Conservation (phyloP, 2,888 invertebrate genomes). For the Drosophila helvetica region DNA sequence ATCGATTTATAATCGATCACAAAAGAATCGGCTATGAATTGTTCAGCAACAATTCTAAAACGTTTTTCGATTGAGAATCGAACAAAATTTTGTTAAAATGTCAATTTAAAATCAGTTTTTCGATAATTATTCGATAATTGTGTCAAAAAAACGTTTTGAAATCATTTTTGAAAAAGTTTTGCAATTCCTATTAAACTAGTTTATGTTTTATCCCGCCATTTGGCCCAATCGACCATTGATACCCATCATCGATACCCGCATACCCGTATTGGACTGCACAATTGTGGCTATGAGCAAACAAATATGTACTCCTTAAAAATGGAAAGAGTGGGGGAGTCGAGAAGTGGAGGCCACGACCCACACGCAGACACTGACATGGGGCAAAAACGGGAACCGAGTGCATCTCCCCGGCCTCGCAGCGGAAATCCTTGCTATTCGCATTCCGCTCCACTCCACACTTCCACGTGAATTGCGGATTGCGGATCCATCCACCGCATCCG, state of each 20-base stretch:
- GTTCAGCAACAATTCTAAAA: no score
- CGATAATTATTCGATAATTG: no score
- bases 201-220: no score
- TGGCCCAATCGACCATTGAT: not conserved
- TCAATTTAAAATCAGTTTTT: no score
- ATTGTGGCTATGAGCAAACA: not conserved
- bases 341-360: no score
- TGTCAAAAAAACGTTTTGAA: no score
- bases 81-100: no score
- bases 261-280: not conserved
- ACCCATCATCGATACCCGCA: not conserved
- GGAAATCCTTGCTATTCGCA: conserved; percentile 19
- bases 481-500: not conserved
- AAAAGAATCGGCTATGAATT: no score
- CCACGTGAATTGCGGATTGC: conserved; percentile 1
- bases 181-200: no score
- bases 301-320: not conserved
- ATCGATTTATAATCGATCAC: no score
- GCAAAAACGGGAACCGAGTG: not conserved
- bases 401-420: conserved; percentile 1
- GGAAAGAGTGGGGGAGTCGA: not conserved
- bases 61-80: no score
- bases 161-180: no score
- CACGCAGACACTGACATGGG: not conserved
- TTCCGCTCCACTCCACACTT: conserved; percentile 14